Evolutionary conservation across 2,888 invertebrate genomes (phyloP).

Genomic region (Amiota mariae): DNA sequence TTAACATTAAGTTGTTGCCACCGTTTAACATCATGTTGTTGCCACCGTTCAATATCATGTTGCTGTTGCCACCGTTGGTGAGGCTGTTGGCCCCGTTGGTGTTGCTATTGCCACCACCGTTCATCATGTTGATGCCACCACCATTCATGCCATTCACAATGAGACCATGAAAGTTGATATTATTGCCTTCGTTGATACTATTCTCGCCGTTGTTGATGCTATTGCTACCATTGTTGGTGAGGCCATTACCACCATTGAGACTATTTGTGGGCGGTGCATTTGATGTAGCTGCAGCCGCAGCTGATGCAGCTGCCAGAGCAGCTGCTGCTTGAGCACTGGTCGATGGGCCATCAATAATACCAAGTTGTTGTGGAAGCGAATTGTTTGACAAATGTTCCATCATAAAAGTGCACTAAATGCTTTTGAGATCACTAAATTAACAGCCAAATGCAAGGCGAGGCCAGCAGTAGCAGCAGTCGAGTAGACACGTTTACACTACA

Average conservation of each 20-base stretch:
- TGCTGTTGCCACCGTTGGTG: background rate
- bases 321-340: slow-evolving; percentile 36
- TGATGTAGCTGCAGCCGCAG: slow-evolving; percentile 35
- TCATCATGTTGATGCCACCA: background rate
- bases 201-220: background rate
- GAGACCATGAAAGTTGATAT: background rate
- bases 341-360: slow-evolving; percentile 56
- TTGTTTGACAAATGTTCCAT: slow-evolving; percentile 70
- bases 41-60: background rate
- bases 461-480: slow-evolving; percentile 50
- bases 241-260: slow-evolving; percentile 52
- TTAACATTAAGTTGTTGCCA: background rate
- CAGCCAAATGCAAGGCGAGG: background rate
- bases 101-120: background rate
- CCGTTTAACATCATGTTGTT: background rate
- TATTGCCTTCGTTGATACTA: background rate
- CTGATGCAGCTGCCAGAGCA: slow-evolving; percentile 15
- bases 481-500: slow-evolving; percentile 54
- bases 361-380: slow-evolving; percentile 64
- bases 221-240: background rate
- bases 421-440: slow-evolving; percentile 55
- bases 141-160: background rate
- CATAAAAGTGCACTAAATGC: slow-evolving; percentile 51
- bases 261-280: slow-evolving; percentile 32
- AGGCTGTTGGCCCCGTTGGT: no score